phyloP scores from a whole-genome alignment of 2,797 vertebrate genomes.

The Salmo trutta region DNA sequence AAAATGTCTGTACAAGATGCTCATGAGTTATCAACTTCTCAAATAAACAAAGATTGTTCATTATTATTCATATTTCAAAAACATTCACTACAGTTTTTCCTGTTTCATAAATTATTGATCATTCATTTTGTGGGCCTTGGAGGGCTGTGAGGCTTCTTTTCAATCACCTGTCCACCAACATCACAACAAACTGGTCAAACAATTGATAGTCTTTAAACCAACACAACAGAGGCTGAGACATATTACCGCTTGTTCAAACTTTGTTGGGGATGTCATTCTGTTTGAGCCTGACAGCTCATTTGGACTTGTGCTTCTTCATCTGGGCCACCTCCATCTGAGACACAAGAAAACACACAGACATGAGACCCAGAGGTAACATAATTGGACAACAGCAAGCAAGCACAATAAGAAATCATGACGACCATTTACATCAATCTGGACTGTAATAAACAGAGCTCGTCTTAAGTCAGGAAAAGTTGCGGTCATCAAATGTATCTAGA shows the following conservation, averaged over 20 bases:
- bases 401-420: no score
- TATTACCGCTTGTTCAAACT: background rate
- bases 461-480: no score
- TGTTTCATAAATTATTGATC: background rate
- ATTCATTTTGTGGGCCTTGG: conserved; percentile 53
- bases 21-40: background rate
- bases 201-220: background rate
- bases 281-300: conserved; percentile 67
- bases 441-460: no score
- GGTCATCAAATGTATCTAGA: no score
- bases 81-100: background rate
- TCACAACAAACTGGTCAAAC: background rate
- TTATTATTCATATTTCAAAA: background rate
- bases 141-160: conserved; percentile 71
- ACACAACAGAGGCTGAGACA: background rate
- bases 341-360: conserved; percentile 23
- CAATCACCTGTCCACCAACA: conserved; percentile 69
- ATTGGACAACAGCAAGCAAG: no score
- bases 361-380: background rate
- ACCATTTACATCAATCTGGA: no score
- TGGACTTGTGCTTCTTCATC: conserved; percentile 93
- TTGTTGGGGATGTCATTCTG: background rate
- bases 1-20: conserved; percentile 10
- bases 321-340: conserved; percentile 92
- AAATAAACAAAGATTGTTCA: conserved; percentile 1